A percentile compares a stretch with the other conserved stretches of the same genome.
These are phyloP conservation scores for Oscheius sp. DNA, from an alignment of 2,888 invertebrate genomes.

Conservation along the genomic window DNA sequence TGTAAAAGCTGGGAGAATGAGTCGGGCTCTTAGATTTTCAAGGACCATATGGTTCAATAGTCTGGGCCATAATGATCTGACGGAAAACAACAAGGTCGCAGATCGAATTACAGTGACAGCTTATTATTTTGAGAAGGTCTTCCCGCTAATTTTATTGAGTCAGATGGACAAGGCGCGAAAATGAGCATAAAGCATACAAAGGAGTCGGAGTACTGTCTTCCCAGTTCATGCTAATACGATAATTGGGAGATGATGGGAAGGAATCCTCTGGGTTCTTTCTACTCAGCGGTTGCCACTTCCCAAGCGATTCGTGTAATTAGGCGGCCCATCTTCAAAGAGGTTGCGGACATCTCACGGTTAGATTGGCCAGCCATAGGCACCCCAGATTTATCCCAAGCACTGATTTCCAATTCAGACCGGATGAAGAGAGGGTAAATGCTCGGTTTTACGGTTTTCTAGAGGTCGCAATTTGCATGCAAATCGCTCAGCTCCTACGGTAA, in stretches of 20 bases:
- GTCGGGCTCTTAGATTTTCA: background rate
- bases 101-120: slow-evolving; percentile 23
- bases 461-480: slow-evolving; percentile 26
- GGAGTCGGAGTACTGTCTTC: too few species aligned
- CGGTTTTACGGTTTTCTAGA: slow-evolving; percentile 6
- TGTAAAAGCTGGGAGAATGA: slow-evolving; percentile 9
- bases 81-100: slow-evolving; percentile 18
- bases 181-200: background rate
- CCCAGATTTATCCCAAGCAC: background rate
- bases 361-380: background rate
- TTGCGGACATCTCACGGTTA: slow-evolving; percentile 19
- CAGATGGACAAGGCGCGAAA: slow-evolving; percentile 9
- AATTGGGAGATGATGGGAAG: background rate
- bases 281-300: background rate
- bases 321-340: slow-evolving; percentile 16
- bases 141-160: background rate
- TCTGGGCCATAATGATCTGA: slow-evolving; percentile 20
- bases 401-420: background rate
- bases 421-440: background rate
- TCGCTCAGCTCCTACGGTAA: slow-evolving; percentile 17
- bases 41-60: slow-evolving; percentile 18
- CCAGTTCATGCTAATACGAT: background rate
- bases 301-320: slow-evolving; percentile 17
- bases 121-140: slow-evolving; percentile 2
- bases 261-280: slow-evolving; percentile 8